Conservation (phyloP, 2,113 vertebrate genomes). For the Diglossa brunneiventris region DNA sequence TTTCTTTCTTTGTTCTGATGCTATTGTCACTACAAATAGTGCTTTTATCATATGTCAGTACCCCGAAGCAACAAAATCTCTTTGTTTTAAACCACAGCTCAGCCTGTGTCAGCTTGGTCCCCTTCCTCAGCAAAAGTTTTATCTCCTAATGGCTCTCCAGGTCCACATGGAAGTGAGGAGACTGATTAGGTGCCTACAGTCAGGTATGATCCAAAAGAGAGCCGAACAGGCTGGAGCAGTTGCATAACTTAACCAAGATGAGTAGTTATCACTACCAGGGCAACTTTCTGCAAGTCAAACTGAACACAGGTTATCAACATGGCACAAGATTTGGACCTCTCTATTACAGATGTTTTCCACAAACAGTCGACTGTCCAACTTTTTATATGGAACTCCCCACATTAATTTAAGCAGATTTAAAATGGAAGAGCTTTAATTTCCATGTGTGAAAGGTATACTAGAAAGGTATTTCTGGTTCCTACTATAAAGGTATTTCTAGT, state of each 20-base stretch:
- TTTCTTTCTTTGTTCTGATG: background rate
- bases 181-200: background rate
- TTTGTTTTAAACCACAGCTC: background rate
- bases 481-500: background rate
- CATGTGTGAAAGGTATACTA: background rate
- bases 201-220: background rate
- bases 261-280: background rate
- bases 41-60: background rate
- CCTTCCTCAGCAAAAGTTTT: background rate
- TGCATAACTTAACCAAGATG: background rate
- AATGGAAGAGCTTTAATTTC: background rate
- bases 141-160: background rate
- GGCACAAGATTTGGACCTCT: background rate
- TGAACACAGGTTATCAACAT: background rate
- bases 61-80: background rate
- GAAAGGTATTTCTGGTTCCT: background rate
- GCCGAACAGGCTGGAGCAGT: background rate
- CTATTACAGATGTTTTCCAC: background rate
- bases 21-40: background rate
- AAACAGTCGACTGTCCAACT: background rate
- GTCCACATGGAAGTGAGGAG: background rate
- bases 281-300: background rate
- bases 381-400: background rate
- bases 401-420: background rate
- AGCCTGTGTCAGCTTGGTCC: background rate